Base-by-base conservation (phyloP, 2,113 vertebrate species). In the Channa maculata region DNA sequence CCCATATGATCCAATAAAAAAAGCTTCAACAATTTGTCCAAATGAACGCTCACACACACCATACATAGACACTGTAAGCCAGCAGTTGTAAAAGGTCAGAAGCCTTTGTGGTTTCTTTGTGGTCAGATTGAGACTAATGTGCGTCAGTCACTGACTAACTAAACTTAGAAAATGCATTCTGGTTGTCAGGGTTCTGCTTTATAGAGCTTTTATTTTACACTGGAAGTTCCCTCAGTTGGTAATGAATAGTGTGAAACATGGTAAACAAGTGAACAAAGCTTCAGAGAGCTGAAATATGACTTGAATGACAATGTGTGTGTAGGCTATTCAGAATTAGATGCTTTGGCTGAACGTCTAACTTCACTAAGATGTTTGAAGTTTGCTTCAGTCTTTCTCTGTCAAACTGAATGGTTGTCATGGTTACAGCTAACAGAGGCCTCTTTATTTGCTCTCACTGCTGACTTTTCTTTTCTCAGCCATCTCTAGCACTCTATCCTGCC, bases 401-500 rank as follows among this genome's bases (percentile, higher is more conserved):
- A 6, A 55, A 64, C 55, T 66, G 53, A 83, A 66, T 65, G 62
- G 86, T 88, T 83, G 77, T 83, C 78, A 84, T 57, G 61, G 88
- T 88, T 80, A 91, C 86, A 24, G 24, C 69, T 84, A 75, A 91
- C 89, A 92, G 90, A 88, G 88, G 62, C 74, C 62, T 87, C 88
- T 91, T 92, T 90, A 73, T 91, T 50, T 66, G 8, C 67, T 54
- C 13, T 58, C 41, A 57, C 63, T n/a, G 5, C 54, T 38, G 11
- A 6, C 36, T 9, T 58, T 54, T 46, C 55, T 54, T 68, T 69
- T 61, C 48, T 54, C 57, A 46, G 63, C 83, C 74, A 60, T 81
- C 73, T 70, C 43, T 34, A 11, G 43, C 49, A 34, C 80, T 58
- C 69, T 46, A 8, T 49, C 24, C 52, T 65, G 8, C 54, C 61